phyloP scores from a whole-genome alignment of 2,113 vertebrate species.

The Megaceryle maxima region DNA sequence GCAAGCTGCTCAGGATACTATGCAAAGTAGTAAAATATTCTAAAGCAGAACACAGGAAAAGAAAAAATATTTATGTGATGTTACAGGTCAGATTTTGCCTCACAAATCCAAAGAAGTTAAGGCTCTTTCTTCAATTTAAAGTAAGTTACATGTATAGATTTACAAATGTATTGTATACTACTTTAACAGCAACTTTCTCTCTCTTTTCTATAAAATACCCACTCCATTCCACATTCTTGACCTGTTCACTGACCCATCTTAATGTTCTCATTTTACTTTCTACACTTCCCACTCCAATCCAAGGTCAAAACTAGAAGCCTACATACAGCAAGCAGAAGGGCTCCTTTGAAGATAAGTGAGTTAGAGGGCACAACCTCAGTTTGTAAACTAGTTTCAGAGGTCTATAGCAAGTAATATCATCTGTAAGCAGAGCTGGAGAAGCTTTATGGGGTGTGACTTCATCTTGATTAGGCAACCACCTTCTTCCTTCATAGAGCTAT shows the following conservation, averaged over 20 bases:
- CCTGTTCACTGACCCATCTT: background rate
- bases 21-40: background rate
- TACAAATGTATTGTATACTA: background rate
- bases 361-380: constrained; percentile 4
- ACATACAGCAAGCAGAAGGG: background rate
- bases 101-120: background rate
- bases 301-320: background rate
- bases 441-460: background rate
- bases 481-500: background rate
- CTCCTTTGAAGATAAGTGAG: background rate
- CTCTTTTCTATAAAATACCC: background rate
- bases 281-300: background rate
- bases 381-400: background rate
- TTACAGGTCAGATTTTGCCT: background rate
- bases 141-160: background rate
- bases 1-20: background rate
- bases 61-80: background rate
- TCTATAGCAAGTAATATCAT: background rate
- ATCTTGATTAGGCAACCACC: background rate
- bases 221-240: background rate
- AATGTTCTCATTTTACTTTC: background rate
- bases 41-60: background rate
- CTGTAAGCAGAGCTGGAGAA: background rate
- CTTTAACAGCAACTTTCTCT: constrained; percentile 1
- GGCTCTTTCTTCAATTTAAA: constrained; percentile 3